phyloP scores from a whole-genome alignment of 53 echinoderm and acorn worm species.

The Astropecten irregularis region DNA sequence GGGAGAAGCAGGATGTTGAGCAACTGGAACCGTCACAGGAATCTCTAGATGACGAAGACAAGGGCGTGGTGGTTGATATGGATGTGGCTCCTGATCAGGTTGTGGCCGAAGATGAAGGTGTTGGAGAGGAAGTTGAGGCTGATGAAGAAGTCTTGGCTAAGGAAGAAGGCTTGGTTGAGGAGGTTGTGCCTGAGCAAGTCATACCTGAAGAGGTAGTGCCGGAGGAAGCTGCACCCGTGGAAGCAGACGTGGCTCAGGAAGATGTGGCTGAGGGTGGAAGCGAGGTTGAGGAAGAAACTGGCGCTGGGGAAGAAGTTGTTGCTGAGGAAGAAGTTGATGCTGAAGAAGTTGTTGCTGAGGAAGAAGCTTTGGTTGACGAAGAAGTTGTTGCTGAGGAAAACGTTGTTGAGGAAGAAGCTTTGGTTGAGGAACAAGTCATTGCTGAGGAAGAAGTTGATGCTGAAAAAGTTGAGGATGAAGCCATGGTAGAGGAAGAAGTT shows the following conservation, averaged over 20 bases:
- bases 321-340: too few species aligned
- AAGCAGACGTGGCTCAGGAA: background rate
- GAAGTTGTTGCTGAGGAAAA: too few species aligned
- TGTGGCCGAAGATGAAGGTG: background rate
- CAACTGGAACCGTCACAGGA: background rate
- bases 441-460: background rate
- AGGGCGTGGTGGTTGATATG: conserved; percentile 6
- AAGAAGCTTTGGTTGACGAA: too few species aligned
- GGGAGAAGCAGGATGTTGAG: background rate
- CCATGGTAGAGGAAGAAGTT: too few species aligned
- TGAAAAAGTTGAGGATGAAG: background rate
- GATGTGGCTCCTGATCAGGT: background rate
- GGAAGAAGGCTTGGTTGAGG: background rate
- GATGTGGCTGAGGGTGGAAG: background rate
- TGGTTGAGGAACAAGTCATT: background rate
- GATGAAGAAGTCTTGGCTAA: conserved; percentile 3
- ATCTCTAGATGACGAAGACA: background rate
- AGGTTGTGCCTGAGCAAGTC: background rate
- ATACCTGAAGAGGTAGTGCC: background rate
- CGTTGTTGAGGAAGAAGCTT: too few species aligned
- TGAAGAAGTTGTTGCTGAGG: too few species aligned
- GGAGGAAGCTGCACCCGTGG: background rate
- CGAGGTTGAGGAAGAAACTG: background rate
- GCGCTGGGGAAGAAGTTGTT: background rate
- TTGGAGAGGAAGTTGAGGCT: background rate